These are phyloP conservation scores for Chroicocephalus ridibundus DNA, from an alignment of 2,113 vertebrate genomes.

Conservation along the genomic window DNA sequence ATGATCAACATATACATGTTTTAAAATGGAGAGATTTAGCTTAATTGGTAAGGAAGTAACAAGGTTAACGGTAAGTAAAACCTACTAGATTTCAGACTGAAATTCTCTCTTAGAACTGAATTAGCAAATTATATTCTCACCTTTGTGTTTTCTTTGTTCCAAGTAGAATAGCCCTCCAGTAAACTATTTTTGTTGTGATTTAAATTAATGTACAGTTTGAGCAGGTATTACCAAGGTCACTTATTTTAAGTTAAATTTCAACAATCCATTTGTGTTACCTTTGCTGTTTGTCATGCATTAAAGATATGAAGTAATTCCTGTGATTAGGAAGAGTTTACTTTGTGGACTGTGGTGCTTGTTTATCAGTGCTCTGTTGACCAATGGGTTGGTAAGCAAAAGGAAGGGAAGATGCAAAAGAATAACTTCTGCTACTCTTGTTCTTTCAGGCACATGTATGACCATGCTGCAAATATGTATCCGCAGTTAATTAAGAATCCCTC, in stretches of 20 bases:
- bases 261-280: neutral
- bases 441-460: slow-evolving; percentile 85
- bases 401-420: neutral
- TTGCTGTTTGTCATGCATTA: neutral
- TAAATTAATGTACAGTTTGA: neutral
- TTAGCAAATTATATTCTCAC: neutral
- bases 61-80: neutral
- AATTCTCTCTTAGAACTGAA: neutral
- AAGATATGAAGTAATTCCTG: neutral
- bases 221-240: neutral
- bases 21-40: neutral
- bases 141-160: neutral
- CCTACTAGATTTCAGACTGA: neutral
- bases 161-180: neutral
- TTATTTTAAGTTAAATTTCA: neutral
- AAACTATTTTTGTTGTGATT: neutral
- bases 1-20: neutral
- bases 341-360: neutral
- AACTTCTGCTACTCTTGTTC: slow-evolving; percentile 24
- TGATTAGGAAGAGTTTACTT: neutral
- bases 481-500: slow-evolving; percentile 78
- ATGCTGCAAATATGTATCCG: slow-evolving; percentile 88
- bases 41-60: neutral
- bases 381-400: neutral
- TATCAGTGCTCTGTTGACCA: neutral